Conservation (phyloP, 64 coral and sea anemone genomes). For the Orbicella faveolata region DNA sequence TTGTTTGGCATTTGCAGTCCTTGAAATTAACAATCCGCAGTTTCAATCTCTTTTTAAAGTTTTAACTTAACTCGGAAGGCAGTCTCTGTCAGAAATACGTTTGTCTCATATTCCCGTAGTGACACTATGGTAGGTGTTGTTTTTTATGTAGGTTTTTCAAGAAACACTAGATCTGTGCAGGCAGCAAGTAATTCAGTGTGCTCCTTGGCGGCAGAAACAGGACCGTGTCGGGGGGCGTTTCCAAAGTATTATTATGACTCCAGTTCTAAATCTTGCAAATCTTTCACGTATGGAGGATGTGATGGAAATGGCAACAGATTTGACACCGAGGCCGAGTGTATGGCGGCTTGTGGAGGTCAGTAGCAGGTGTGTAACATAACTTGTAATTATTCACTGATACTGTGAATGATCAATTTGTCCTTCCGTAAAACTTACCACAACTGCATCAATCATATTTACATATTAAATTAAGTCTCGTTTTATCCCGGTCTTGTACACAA, state of each 20-base stretch:
- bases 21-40: too few relatives aligned
- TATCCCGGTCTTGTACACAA: too few relatives aligned
- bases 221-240: conserved; percentile 18
- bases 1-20: too few relatives aligned
- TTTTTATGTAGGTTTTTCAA: conserved; percentile 25
- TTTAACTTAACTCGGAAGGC: not conserved
- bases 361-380: conserved; percentile 17
- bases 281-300: conserved; percentile 28
- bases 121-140: conserved; percentile 32
- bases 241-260: conserved; percentile 5
- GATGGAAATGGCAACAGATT: conserved; percentile 33
- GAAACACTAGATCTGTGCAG: not conserved
- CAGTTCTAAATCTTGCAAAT: conserved; percentile 3
- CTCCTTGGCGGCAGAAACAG: not conserved
- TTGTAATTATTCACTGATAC: not conserved
- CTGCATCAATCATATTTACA: too few relatives aligned
- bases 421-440: too few relatives aligned
- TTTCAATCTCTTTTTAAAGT: not conserved
- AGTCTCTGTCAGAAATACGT: not conserved
- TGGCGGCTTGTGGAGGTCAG: conserved; percentile 24
- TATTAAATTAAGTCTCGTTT: too few relatives aligned
- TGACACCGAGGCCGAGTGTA: not conserved
- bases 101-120: not conserved
- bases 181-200: not conserved
- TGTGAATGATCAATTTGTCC: too few relatives aligned